These are phyloP conservation scores for Lucilia sericata DNA, from an alignment of 1,140 invertebrate genomes.

Conservation along the genomic window DNA sequence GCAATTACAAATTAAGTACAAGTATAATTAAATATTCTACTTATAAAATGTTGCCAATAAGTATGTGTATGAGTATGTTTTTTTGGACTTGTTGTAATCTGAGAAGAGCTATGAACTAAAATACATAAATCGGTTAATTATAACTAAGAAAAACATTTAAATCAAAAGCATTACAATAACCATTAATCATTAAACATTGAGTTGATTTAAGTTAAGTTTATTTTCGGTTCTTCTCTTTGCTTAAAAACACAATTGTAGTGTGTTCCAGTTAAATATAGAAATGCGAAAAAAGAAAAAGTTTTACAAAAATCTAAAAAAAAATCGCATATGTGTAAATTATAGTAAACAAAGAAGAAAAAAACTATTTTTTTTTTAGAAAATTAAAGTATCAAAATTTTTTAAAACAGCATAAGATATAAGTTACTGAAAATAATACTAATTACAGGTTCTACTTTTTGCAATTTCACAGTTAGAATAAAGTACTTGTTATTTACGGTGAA, in stretches of 20 bases:
- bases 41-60: too few species aligned
- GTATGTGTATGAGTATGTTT: not conserved
- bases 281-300: not conserved
- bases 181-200: not conserved
- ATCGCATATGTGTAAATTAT: not conserved
- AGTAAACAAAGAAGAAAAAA: not conserved
- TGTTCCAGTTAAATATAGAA: not conserved
- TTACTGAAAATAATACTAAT: conserved; percentile 6
- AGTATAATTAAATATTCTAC: too few species aligned
- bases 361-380: not conserved
- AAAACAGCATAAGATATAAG: not conserved
- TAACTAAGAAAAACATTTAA: not conserved
- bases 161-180: not conserved
- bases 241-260: not conserved
- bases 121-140: not conserved
- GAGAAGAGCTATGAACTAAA: not conserved
- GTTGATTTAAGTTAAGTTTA: not conserved
- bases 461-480: not conserved
- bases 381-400: not conserved
- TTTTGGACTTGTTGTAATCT: not conserved
- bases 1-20: too few species aligned
- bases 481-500: not conserved
- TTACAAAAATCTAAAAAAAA: not conserved
- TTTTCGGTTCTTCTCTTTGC: not conserved
- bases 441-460: not conserved